A percentile compares a stretch with the other conserved stretches of the same genome.
These are phyloP conservation scores for Tachysurus vachellii DNA, from an alignment of 2,113 vertebrate species.

Conservation along the genomic window DNA sequence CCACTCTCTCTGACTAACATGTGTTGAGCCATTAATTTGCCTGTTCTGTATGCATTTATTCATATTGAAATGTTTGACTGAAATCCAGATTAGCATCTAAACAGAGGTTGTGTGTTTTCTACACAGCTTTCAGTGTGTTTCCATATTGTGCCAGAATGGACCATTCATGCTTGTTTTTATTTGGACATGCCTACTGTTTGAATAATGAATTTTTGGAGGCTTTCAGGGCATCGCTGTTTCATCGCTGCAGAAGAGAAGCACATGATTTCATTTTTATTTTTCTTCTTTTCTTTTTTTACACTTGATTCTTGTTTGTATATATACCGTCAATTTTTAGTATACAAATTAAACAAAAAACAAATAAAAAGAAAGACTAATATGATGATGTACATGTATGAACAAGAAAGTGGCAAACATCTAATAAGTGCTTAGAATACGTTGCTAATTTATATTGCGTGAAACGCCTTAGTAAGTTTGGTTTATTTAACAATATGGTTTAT, in stretches of 20 bases:
- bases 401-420: neutral
- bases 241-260: neutral
- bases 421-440: neutral
- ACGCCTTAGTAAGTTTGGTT: neutral
- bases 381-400: neutral
- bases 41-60: constrained; percentile 33
- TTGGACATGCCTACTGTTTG: constrained; percentile 14
- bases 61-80: constrained; percentile 32
- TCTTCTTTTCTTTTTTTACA: neutral
- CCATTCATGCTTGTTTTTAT: neutral
- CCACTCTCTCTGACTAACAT: constrained; percentile 27
- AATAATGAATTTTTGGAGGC: constrained; percentile 16
- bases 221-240: neutral
- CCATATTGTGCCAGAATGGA: constrained; percentile 2
- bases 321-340: neutral
- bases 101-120: constrained; percentile 15
- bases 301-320: neutral
- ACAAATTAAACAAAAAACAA: neutral
- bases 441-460: neutral
- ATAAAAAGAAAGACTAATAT: neutral
- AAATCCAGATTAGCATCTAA: constrained; percentile 14
- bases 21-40: constrained; percentile 30
- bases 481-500: neutral
- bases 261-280: neutral
- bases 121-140: neutral